Conservation (phyloP, 2,888 invertebrate genomes). For the Petrophora chlorosata region DNA sequence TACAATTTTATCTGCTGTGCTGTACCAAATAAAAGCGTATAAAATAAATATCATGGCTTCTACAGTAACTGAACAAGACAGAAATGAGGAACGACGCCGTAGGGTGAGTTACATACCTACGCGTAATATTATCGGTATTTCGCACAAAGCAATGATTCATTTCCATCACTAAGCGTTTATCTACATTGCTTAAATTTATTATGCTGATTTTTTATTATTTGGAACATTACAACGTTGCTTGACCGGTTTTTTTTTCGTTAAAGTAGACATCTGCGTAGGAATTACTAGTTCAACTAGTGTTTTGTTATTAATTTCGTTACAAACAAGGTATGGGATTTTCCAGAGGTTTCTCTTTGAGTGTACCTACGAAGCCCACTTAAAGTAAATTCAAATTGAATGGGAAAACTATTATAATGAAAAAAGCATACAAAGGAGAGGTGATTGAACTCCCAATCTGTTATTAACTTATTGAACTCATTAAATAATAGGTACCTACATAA, state of each 20-base stretch:
- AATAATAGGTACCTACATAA: too few relatives aligned
- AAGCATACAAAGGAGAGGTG: slow-evolving; percentile 18
- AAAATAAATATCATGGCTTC: too few relatives aligned
- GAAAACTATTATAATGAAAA: too few relatives aligned
- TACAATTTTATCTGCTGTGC: too few relatives aligned
- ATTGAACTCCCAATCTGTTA: too few relatives aligned
- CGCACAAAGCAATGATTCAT: slow-evolving; percentile 44
- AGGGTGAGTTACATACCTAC: too few relatives aligned
- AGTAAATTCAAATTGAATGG: too few relatives aligned
- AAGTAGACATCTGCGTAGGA: slow-evolving; percentile 2
- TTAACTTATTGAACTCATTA: too few relatives aligned
- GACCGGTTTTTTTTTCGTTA: slow-evolving; percentile 38
- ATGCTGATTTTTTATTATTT: slow-evolving; percentile 28
- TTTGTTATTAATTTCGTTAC: slow-evolving; percentile 34
- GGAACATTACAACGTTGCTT: slow-evolving; percentile 28
- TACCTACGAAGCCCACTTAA: too few relatives aligned
- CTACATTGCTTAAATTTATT: slow-evolving; percentile 26
- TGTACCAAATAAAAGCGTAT: too few relatives aligned
- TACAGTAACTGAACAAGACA: slow-evolving; percentile 62
- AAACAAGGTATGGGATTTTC: slow-evolving; percentile 38
- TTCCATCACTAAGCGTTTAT: slow-evolving; percentile 51
- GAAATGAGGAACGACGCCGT: slow-evolving; percentile 77
- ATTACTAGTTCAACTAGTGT: not conserved
- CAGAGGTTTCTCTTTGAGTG: slow-evolving; percentile 32
- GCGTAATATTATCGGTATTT: slow-evolving; percentile 1